These are phyloP conservation scores for Bothrops alternatus DNA, from an alignment of 2,797 vertebrate species.

Conservation along the genomic window DNA sequence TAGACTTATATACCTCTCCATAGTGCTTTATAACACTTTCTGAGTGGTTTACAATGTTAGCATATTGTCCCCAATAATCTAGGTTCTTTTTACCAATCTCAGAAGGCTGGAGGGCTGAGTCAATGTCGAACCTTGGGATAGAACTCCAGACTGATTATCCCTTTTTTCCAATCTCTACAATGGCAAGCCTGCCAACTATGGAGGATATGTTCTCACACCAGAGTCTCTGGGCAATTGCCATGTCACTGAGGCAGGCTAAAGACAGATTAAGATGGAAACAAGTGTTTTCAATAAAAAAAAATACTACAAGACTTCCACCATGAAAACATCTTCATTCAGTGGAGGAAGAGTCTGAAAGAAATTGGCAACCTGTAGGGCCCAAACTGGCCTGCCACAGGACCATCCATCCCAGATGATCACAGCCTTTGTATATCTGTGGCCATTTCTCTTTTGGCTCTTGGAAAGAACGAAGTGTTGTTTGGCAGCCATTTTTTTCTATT, in stretches of 20 bases:
- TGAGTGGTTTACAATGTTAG: neutral
- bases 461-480: neutral
- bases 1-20: neutral
- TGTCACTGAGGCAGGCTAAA: neutral
- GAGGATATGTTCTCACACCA: neutral
- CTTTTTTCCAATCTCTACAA: neutral
- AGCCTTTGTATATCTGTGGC: neutral
- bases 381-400: neutral
- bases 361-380: neutral
- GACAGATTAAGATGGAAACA: neutral
- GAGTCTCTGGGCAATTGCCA: neutral
- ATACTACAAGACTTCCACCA: neutral
- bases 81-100: neutral
- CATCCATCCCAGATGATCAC: neutral
- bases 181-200: neutral
- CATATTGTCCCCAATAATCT: neutral
- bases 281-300: too few relatives aligned
- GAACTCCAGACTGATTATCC: neutral
- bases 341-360: neutral
- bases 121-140: neutral
- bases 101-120: neutral
- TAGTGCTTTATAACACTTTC: neutral
- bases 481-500: neutral
- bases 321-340: neutral
- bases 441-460: neutral